Evolutionary conservation across 2,888 invertebrate genomes (phyloP).

Genomic region (Cordilura impudica): DNA sequence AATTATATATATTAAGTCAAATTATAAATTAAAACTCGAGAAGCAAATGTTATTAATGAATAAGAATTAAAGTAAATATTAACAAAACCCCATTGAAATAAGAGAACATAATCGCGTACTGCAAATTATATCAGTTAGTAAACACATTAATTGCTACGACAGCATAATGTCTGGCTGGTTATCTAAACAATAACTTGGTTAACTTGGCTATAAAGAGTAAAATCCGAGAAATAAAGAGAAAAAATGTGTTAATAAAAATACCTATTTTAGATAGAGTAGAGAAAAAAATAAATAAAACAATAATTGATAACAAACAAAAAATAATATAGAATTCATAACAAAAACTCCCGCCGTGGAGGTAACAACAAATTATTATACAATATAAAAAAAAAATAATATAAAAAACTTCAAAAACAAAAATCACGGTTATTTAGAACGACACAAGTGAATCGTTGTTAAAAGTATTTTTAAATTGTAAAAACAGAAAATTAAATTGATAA

Average conservation of each 20-base stretch:
- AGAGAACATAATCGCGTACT: too few relatives aligned
- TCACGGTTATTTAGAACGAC: background rate
- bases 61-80: background rate
- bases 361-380: constrained; percentile 27
- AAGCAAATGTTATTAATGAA: too few relatives aligned
- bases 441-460: background rate
- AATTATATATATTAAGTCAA: too few relatives aligned
- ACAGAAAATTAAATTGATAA: constrained; percentile 7
- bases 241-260: constrained; percentile 31
- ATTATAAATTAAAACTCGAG: too few relatives aligned
- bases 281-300: constrained; percentile 16
- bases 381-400: constrained; percentile 9
- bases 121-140: background rate
- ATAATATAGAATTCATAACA: constrained; percentile 49
- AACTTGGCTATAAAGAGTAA: background rate
- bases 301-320: constrained; percentile 47
- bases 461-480: background rate
- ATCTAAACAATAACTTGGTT: background rate
- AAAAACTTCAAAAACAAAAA: constrained; percentile 3
- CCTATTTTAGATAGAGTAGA: constrained; percentile 14
- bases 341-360: constrained; percentile 50
- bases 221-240: background rate
- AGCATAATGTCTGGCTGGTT: background rate
- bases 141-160: background rate
- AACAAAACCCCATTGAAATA: background rate